Evolutionary conservation across 92 coral and sea anemone genomes (phyloP), one percentile per base, ranked within the genome.

Genomic region (Zoanthus gigantus): DNA sequence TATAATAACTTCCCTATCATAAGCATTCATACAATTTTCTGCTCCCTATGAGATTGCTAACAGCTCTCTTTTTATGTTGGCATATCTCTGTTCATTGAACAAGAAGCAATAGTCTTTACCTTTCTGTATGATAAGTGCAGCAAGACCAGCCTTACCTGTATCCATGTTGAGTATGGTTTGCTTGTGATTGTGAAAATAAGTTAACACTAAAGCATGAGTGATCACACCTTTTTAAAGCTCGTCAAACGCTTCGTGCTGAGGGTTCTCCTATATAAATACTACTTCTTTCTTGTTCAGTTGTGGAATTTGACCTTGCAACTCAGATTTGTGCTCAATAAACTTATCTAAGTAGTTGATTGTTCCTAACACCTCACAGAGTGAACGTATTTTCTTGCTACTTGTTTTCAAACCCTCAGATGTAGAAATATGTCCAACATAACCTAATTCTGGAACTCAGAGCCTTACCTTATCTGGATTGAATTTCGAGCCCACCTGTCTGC

Each of bases 331-430:
- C 34, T 92, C 72, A 79, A 92, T 85, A 73, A 89, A 89, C 58
- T 92, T 92, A 65, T 92, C 85, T 5, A 92, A 76, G 82, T 92
- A 89, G 84, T 92, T 92, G 31, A 72, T 57, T 2, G 92, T 85
- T 76, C 88, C 94, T 58, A 84, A 48, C 94, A 92, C 85, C 14
- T 50, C 56, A 50, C 56, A 0, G 5, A 50, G 2, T 50, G 56
- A 4, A 50, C 56, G 9, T 50, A 50, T 11, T 50, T 50, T 3
- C 12, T 50, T 7, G 5, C 10, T 7, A 50, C 12, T 7, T 50
- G 9, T 5, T 7, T 50, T 50, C 9, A 50, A 50, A 50, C 56
- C 56, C 5, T 50, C 56, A 50, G 56, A 50, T 7, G 9, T 50
- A 50, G 5, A 50, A 50, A 50, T 7, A 50, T 50, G 12, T 7